Evolutionary conservation across 2,888 invertebrate species (phyloP), one percentile per base, ranked within the genome.

Genomic region (Papilio demoleus): DNA sequence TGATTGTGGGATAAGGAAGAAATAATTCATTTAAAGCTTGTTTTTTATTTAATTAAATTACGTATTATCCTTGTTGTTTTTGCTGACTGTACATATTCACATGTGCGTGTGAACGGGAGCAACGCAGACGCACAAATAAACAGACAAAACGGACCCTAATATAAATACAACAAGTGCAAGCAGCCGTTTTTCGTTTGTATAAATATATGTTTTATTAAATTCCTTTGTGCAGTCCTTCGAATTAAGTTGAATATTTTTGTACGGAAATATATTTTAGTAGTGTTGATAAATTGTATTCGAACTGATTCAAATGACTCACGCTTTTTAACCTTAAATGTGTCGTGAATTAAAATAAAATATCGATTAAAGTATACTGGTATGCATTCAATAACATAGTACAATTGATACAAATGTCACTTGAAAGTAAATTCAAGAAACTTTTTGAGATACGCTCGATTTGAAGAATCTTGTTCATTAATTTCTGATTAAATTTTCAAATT

Each of bases 21-120:
- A n/a, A n/a, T n/a, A n/a, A n/a, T 24, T 4, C 8, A 3, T 24
- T 2, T 47, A 14, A 27, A 24, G 11, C 24, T 22, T 4, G 12
- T 17, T 50, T 50, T 24, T 27, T 19, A 19, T 11, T 27, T 53
- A 17, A 17, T 42, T 17, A 42, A 17, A 42, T 17, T n/a, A 42
- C 4, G 6, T 42, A 8, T n/a, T 24, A 58, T 61, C 67, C 67
- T 68, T 69, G 47, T 14, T 71, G 77, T 38, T 71, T 72, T 72
- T 81, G 77, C 80, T 68, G 70, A 73, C 84, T 40, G 50, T 76
- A 72, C 75, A 17, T 45, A 27, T 71, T 74, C 78, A 75, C 77
- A 81, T 82, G 80, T 78, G 79, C 83, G 83, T 85, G 85, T 81
- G 85, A 85, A 84, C 85, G 77, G 75, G 73, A 73, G 72, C 73